Evolutionary conservation across 2,888 invertebrate genomes (phyloP).

Genomic region (Pyralis farinalis): DNA sequence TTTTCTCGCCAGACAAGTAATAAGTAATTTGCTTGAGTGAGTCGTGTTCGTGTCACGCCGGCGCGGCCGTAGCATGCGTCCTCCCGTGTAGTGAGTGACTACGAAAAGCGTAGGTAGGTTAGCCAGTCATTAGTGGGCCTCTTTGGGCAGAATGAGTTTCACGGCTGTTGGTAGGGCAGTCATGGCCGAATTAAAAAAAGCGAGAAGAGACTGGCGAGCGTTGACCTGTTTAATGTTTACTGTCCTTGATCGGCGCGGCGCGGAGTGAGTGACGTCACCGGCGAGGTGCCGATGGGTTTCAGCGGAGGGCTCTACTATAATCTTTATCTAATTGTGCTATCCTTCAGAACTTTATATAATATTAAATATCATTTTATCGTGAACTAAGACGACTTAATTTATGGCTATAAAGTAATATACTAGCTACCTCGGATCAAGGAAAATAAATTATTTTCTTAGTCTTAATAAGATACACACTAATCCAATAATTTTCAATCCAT

Average conservation of each 20-base stretch:
- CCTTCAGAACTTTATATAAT: not conserved
- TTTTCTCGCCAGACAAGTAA: no score
- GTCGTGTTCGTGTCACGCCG: no score
- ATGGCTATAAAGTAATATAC: no score
- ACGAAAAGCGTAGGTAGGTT: slow-evolving; percentile 9
- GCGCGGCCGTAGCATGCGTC: no score
- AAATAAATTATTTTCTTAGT: no score
- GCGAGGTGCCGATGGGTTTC: slow-evolving; percentile 77
- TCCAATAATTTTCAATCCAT: no score
- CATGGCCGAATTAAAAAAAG: slow-evolving; percentile 54
- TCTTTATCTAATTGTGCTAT: no score
- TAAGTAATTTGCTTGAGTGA: no score
- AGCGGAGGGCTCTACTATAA: slow-evolving; percentile 19
- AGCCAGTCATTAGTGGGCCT: slow-evolving; percentile 40
- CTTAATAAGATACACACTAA: no score
- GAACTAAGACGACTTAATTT: no score
- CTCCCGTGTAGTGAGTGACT: not conserved
- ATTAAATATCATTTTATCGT: no score
- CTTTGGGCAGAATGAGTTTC: slow-evolving; percentile 35
- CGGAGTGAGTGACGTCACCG: slow-evolving; percentile 65
- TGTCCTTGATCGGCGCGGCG: slow-evolving; percentile 67
- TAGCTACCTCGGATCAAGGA: no score
- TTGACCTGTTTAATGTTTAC: slow-evolving; percentile 77
- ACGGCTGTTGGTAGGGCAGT: slow-evolving; percentile 52
- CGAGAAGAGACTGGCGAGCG: slow-evolving; percentile 67